These are phyloP conservation scores for Macroramphosus scolopax DNA, from an alignment of 2,797 vertebrate genomes.

Conservation along the genomic window DNA sequence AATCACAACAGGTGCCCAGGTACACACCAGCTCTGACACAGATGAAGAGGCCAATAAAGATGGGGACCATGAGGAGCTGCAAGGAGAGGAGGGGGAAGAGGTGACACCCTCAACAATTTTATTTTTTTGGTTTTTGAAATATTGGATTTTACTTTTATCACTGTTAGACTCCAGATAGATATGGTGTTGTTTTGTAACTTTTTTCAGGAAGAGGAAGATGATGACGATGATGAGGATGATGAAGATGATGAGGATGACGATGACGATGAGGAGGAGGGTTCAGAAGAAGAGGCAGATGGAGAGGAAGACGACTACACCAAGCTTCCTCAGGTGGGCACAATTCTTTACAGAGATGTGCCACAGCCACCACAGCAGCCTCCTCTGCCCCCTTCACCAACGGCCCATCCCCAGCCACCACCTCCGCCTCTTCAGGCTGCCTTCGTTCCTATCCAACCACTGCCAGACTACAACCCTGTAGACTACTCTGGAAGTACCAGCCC, in stretches of 20 bases:
- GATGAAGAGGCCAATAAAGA: constrained; percentile 82
- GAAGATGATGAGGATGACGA: constrained; percentile 23
- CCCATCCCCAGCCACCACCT: constrained; percentile 80
- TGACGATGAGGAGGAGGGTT: constrained; percentile 65
- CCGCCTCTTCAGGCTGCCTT: constrained; percentile 85
- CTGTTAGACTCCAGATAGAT: background rate
- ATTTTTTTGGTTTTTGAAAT: background rate
- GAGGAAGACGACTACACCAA: constrained; percentile 83
- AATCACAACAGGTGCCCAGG: constrained; percentile 63
- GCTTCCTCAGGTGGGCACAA: constrained; percentile 90
- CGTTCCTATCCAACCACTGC: constrained; percentile 90
- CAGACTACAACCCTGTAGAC: constrained; percentile 90
- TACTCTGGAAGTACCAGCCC: constrained; percentile 88
- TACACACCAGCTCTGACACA: constrained; percentile 80
- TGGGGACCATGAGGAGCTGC: constrained; percentile 74
- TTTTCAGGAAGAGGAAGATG: constrained; percentile 69
- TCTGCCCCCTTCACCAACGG: constrained; percentile 80
- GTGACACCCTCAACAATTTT: constrained; percentile 21
- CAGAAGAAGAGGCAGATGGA: constrained; percentile 70
- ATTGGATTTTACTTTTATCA: background rate
- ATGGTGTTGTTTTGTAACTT: background rate
- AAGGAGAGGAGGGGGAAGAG: constrained; percentile 63
- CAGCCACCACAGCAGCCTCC: constrained; percentile 80
- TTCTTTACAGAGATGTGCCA: constrained; percentile 85
- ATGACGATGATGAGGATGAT: constrained; percentile 42